These are phyloP conservation scores for Sepioteuthis lessoniana DNA, from an alignment of 2,888 invertebrate genomes.

Conservation along the genomic window DNA sequence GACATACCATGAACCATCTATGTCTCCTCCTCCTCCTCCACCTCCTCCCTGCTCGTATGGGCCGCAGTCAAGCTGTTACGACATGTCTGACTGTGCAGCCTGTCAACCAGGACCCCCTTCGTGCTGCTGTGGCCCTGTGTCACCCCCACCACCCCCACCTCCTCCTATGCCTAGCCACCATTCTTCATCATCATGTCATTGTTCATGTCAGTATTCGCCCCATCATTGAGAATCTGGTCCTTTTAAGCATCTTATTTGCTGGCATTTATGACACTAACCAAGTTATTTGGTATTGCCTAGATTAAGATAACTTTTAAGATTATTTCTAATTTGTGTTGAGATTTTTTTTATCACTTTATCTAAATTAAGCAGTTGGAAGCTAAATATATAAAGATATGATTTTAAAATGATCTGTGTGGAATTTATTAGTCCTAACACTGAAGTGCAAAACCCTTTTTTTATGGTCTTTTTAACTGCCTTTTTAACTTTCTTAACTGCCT, in stretches of 20 bases:
- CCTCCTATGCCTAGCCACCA: background rate
- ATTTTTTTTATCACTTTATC: too few species aligned
- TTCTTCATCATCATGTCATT: background rate
- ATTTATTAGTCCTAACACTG: too few species aligned
- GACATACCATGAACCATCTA: background rate
- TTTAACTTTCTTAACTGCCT: too few species aligned
- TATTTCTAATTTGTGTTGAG: too few species aligned
- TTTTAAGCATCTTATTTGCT: background rate
- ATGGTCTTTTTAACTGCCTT: too few species aligned
- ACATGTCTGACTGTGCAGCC: background rate
- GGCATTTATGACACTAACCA: background rate
- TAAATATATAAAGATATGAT: too few species aligned
- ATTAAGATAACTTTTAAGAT: background rate
- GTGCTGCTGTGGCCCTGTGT: background rate
- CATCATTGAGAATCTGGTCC: background rate
- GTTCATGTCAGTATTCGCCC: background rate
- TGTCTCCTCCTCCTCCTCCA: background rate
- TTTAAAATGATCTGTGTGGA: too few species aligned
- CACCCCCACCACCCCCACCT: background rate
- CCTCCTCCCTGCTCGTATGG: conserved; percentile 12
- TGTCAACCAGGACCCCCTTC: background rate
- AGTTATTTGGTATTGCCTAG: background rate
- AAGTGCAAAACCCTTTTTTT: too few species aligned
- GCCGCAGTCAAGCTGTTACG: background rate
- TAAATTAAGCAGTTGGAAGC: too few species aligned